Evolutionary conservation across 2,888 invertebrate genomes (phyloP), one percentile per base, ranked within the genome.

Genomic region (Chloroclysta siterata): DNA sequence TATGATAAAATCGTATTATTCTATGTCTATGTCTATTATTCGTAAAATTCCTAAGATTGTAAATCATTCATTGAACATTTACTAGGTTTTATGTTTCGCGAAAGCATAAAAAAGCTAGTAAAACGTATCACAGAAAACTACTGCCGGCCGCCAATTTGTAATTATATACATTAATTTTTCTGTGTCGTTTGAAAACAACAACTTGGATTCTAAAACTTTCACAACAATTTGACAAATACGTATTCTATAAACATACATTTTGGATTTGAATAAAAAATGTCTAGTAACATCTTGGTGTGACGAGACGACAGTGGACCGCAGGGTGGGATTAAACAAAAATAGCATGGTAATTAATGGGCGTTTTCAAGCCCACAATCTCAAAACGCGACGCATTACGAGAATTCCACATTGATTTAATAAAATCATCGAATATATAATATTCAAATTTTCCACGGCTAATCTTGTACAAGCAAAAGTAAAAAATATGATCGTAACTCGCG

Each of bases 261-360:
- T 63, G 42, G 60, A 68, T 63, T 63, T 57, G 36, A 69, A 62
- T 67, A 77, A 79, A 82, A 81, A 82, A 78, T 78, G 72, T 79
- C 71, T 72, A 72, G 60, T 71, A 58, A 78, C 77, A 80, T 81
- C 79, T 75, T 80, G 76, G 81, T 76, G 81, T 87, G 87, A 85
- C 81, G 81, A 82, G 76, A 74, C 83, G 85, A 83, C 83, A 82
- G 81, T 77, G 80, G 76, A 79, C 84, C 82, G 83, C 84, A 79
- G 84, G 84, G 85, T 84, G 75, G 89, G 90, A 91, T 91, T 90
- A 88, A 80, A 87, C 90, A 68, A 80, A 90, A 92, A 92, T 91
- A 92, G 86, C 85, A 65, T 72, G 51, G 78, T 88, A 89, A 90
- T 89, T 89, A 89, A 90, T 90, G 84, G 81, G 74, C 80, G 83